phyloP scores from a whole-genome alignment of 2,888 invertebrate species.

The Leptopilina syphax region DNA sequence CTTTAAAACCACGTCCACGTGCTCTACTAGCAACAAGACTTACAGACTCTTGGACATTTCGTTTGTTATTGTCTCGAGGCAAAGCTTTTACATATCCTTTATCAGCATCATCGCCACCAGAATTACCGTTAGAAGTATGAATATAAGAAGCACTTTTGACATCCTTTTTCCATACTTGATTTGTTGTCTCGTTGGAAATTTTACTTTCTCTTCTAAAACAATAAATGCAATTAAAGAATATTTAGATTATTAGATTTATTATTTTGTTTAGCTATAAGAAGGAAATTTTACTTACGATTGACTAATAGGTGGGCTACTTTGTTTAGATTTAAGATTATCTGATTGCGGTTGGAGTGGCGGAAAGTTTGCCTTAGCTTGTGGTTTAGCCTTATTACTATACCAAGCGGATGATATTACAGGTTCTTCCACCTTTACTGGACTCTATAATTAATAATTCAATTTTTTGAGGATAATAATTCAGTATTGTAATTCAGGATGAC shows the following conservation, averaged over 20 bases:
- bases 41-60: conserved; percentile 68
- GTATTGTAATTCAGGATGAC: no score
- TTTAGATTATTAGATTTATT: neutral
- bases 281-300: conserved; percentile 61
- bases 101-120: conserved; percentile 62
- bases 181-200: conserved; percentile 69
- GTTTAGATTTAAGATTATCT: conserved; percentile 67
- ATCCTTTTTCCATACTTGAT: conserved; percentile 72
- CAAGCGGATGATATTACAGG: conserved; percentile 75
- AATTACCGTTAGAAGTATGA: conserved; percentile 67
- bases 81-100: conserved; percentile 59
- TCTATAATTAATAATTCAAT: conserved; percentile 55
- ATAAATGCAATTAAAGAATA: neutral
- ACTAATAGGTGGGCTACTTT: conserved; percentile 51
- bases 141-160: conserved; percentile 61
- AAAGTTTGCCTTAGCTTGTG: conserved; percentile 69
- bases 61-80: conserved; percentile 66
- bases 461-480: neutral
- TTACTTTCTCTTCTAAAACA: conserved; percentile 70
- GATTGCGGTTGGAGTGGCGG: conserved; percentile 71
- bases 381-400: conserved; percentile 74
- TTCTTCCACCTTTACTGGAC: conserved; percentile 66
- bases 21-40: conserved; percentile 67
- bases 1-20: conserved; percentile 73
- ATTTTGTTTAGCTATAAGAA: neutral